Evolutionary conservation across 2,888 invertebrate species (phyloP), one percentile per base, ranked within the genome.

Genomic region (Callyntrura guangdongensis): DNA sequence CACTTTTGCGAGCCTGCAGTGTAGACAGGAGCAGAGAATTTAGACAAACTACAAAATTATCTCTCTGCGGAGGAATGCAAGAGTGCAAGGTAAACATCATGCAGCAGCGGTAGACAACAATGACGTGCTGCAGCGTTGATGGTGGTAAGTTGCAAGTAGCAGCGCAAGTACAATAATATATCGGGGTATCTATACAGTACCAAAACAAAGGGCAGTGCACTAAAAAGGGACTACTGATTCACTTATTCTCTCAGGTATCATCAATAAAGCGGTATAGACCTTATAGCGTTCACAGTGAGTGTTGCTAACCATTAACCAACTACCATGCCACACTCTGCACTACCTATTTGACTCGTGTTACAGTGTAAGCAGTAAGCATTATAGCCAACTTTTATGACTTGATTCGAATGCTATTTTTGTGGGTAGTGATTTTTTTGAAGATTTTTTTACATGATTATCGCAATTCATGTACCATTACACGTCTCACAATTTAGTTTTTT

Each of bases 41-140:
- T 59, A 59, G 59, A 59, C 59, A 14, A 53, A 14, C 53, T 14
- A 59, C 59, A 59, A 59, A 59, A 59, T 59, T 59, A 59, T 59
- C 59, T 59, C n/a, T 59, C n/a, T 59, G 53, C 9, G 36, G 36
- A 36, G 36, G 36, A 36, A 36, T 36, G 36, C 36, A 36, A 36
- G 36, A 59, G 59, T 59, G 59, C 59, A 59, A 59, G 17, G 59
- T 17, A 59, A 59, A 59, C 17, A 59, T 14, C 53, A 14, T 53
- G 53, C 14, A 53, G 47, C 47, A 47, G 11, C 53, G 53, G 53
- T 6, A 36, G 36, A 36, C 36, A 36, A 36, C 36, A 36, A 53
- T 53, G 53, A 53, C 53, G 53, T 53, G n/a, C 53, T 4, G 36
- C 36, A 36, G 36, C 36, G 36, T 36, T 36, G 36, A 36, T 2